Evolutionary conservation across 2,888 invertebrate species (phyloP).

Genomic region (Drosophila planitibia): DNA sequence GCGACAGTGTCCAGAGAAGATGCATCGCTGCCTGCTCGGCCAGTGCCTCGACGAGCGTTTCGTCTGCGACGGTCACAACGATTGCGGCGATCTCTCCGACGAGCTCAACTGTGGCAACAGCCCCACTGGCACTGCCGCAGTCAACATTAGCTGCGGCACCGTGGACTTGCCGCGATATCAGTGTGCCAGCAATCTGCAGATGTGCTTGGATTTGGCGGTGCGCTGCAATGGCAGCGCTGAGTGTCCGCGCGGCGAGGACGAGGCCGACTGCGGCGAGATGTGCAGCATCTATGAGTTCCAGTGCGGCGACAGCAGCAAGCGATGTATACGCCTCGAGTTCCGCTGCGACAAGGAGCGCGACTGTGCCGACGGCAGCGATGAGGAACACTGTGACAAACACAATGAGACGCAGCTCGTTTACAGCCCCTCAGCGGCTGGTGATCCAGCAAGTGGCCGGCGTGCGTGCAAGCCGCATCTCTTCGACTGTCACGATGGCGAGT

Average conservation of each 20-base stretch:
- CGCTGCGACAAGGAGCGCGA: conserved; percentile 88
- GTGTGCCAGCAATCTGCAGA: conserved; percentile 77
- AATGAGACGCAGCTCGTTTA: conserved; percentile 47
- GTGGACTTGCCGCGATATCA: conserved; percentile 66
- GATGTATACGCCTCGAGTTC: conserved; percentile 87
- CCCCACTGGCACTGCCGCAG: background rate
- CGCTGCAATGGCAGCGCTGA: conserved; percentile 89
- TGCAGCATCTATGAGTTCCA: conserved; percentile 88
- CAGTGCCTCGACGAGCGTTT: conserved; percentile 87
- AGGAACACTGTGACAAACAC: conserved; percentile 86
- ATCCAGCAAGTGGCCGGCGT: conserved; percentile 41
- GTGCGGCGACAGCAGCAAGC: conserved; percentile 88
- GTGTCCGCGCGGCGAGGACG: conserved; percentile 91
- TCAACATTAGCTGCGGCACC: conserved; percentile 85
- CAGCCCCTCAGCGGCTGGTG: background rate
- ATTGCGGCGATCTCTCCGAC: conserved; percentile 88
- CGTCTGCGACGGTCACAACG: conserved; percentile 87
- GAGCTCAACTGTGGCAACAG: conserved; percentile 85
- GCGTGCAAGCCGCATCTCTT: conserved; percentile 85
- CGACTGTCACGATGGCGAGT: conserved; percentile 88
- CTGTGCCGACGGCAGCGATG: conserved; percentile 91
- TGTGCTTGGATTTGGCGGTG: conserved; percentile 77
- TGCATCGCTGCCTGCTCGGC: conserved; percentile 86
- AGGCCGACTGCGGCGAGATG: conserved; percentile 86
- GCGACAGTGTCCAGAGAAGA: conserved; percentile 77